Evolutionary conservation across 2,888 invertebrate genomes (phyloP), one percentile per base, ranked within the genome.

Genomic region (Tuta absoluta): DNA sequence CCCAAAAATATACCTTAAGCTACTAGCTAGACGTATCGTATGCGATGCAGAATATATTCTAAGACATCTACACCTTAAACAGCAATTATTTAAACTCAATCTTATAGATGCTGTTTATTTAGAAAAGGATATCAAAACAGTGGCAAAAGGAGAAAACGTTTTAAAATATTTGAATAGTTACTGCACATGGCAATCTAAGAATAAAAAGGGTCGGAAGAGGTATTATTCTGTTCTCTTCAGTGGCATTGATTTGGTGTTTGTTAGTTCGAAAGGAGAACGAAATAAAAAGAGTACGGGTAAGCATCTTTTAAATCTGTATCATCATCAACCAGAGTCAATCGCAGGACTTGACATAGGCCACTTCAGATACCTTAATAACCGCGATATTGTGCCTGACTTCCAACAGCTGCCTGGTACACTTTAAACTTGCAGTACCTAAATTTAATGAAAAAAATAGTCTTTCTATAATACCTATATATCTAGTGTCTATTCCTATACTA

Each of bases 221-320:
- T 45, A 17, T 45, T 45, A 7, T 45, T 45, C 45, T 45, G 45
- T 45, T n/a, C 45, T 45, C 3, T 45, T 45, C 11, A 45, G 45
- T 45, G 45, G 45, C n/a, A 45, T 45, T 45, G 45, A 45, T 45
- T 17, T 45, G 17, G 45, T 4, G 45, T 45, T n/a, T 4, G 45
- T 45, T n/a, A 45, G 17, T 45, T 45, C 45, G 0, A 17, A 45
- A 45, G 45, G 45, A 45, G 45, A 45, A 45, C 3, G 45, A 45
- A n/a, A 45, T 17, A 45, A 17, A 45, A 45, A 45, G 45, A 45
- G 24, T 24, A 53, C 53, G 21, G 53, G 53, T 53, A 12, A 53
- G 8, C 4, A 33, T 33, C 8, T 33, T 33, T 33, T n/a, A n/a
- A n/a, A n/a, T n/a, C n/a, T n/a, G n/a, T n/a, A n/a, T n/a, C n/a